These are phyloP conservation scores for Pseudochirops corinnae DNA, from an alignment of 2,797 vertebrate species.

Conservation along the genomic window DNA sequence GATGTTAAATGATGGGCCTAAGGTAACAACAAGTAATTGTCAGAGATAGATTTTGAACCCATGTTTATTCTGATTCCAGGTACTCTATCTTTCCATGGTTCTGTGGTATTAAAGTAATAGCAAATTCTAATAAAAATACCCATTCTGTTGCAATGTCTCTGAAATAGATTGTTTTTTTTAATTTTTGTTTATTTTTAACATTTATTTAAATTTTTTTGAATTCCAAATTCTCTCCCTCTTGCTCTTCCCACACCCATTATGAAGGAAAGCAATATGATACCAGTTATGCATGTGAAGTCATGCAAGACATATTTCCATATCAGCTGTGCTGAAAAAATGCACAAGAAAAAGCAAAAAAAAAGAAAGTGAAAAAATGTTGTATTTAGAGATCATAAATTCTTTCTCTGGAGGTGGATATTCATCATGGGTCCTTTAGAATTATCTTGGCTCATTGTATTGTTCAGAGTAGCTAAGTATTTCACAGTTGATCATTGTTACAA, in stretches of 20 bases:
- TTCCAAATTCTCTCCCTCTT: neutral
- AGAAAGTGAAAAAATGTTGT: neutral
- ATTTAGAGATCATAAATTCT: neutral
- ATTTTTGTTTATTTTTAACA: neutral
- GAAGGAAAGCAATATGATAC: neutral
- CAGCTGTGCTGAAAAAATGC: neutral
- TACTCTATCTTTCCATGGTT: constrained; percentile 38
- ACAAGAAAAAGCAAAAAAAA: neutral
- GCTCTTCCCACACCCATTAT: neutral
- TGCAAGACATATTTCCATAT: neutral
- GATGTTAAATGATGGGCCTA: neutral
- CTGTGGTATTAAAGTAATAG: constrained; percentile 3
- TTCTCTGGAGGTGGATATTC: neutral
- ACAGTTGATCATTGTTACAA: neutral
- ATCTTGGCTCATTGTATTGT: neutral
- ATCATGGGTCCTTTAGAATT: neutral
- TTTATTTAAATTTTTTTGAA: neutral
- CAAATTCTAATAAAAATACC: constrained; percentile 42
- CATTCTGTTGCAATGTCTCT: constrained; percentile 19
- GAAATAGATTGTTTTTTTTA: neutral
- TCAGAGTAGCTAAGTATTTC: neutral
- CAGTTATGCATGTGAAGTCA: neutral
- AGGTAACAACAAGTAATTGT: neutral
- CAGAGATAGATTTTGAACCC: neutral
- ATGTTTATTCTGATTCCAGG: neutral